Evolutionary conservation across 2,113 vertebrate species (phyloP), one percentile per base, ranked within the genome.

Genomic region (Camelus dromedarius): DNA sequence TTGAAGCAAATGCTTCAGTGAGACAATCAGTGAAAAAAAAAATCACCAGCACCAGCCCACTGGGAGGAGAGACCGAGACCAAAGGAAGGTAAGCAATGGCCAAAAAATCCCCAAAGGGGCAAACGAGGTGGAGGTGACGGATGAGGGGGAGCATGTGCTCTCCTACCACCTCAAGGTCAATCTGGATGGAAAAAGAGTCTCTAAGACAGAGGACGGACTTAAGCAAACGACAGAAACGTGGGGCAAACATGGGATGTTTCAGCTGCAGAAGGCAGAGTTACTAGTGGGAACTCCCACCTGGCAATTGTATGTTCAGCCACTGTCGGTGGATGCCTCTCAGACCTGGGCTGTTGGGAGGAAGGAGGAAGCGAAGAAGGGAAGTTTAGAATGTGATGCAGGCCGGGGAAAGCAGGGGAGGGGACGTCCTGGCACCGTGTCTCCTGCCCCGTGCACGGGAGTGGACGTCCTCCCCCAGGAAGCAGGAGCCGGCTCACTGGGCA

Each of bases 1-100:
- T 90, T 95, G 91, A 95, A 38, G 89, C 52, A 94, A 94, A 88
- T 48, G 52, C 80, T 90, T 90, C 42, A 52, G 38, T 24, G 58
- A 80, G n/a, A 70, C 50, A 75, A 93, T 94, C 91, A 73, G 38
- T 67, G 38, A 86, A 92, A 46, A 67, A 92, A 50, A 64, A 62
- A 89, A 42, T 0, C 38, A 42, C 4, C 38, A 86, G 67, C 18
- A 58, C 9, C 16, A 70, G n/a, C 76, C 85, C 73, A 56, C 0
- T 35, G 85, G 81, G 92, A 91, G 38, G 22, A 62, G n/a, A 62
- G 19, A 60, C 26, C 11, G 6, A 76, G 24, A 77, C 12, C 16
- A 20, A 80, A 70, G 62, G 42, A 86, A 60, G 54, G 24, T 76
- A 67, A 91, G 86, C 73, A 60, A 56, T 35, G 48, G 48, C 46